Percentiles rank a stretch among this genome's conserved stretches.
phyloP scores from a whole-genome alignment of 30 jellyfish, hydroid and myxozoan genomes.

The Chrysaora quinquecirrha region DNA sequence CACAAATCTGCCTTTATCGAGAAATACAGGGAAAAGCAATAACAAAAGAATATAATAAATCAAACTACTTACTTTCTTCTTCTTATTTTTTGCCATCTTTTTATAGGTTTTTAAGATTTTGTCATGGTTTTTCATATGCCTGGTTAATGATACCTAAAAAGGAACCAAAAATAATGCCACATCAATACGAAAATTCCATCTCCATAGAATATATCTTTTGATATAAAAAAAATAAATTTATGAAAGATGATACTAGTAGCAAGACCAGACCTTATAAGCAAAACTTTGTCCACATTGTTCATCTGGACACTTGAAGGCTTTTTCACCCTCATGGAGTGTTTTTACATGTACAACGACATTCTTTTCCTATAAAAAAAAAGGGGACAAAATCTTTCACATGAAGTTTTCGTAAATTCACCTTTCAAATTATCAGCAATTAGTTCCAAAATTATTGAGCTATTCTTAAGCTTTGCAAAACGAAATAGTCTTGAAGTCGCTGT shows the following conservation, averaged over 20 bases:
- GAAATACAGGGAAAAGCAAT: not conserved
- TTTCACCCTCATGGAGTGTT: slow-evolving; percentile 34
- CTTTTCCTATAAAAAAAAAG: slow-evolving; percentile 31
- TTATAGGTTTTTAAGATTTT: slow-evolving; percentile 35
- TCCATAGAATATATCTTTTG: no score
- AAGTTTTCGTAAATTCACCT: no score
- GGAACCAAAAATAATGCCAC: no score
- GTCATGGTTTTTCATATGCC: slow-evolving; percentile 52
- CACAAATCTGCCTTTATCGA: no score
- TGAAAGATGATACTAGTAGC: no score
- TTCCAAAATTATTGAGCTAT: no score
- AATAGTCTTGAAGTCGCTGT: no score
- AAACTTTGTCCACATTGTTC: slow-evolving; percentile 55
- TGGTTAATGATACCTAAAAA: slow-evolving; percentile 36
- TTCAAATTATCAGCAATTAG: no score
- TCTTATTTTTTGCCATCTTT: slow-evolving; percentile 47
- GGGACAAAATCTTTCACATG: no score
- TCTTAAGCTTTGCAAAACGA: no score
- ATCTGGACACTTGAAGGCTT: slow-evolving; percentile 50
- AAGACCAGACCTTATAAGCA: slow-evolving; percentile 50
- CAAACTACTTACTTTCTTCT: slow-evolving; percentile 31
- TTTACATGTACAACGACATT: slow-evolving; percentile 48
- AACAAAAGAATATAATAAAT: not conserved
- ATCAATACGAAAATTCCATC: no score
- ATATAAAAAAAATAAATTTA: no score